Evolutionary conservation across 1,140 invertebrate genomes (phyloP).

Genomic region (Watersipora subatra): DNA sequence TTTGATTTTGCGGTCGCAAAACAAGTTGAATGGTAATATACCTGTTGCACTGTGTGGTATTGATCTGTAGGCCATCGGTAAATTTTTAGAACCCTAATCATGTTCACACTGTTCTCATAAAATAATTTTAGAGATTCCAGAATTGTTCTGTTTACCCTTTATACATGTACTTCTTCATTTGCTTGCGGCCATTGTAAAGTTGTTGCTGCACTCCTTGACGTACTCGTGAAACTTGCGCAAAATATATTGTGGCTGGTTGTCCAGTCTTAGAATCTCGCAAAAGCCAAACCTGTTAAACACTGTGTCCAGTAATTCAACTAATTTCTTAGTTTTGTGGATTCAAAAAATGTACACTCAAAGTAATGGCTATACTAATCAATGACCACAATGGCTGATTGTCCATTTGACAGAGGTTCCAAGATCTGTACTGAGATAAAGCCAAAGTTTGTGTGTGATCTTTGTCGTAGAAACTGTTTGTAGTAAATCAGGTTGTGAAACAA

Average conservation of each 20-base stretch:
- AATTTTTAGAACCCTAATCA: background rate
- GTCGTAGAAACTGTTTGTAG: background rate
- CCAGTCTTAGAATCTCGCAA: background rate
- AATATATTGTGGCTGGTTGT: background rate
- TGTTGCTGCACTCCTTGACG: background rate
- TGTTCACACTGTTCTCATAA: conserved; percentile 1
- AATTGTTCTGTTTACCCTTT: conserved; percentile 2
- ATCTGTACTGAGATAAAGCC: background rate
- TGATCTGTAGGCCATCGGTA: background rate
- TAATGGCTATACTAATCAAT: background rate
- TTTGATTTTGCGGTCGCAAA: background rate
- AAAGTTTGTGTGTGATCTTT: background rate
- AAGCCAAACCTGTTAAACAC: background rate
- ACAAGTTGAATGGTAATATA: background rate
- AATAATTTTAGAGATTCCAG: conserved; percentile 1
- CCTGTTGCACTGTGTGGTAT: background rate
- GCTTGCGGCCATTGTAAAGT: conserved; percentile 5
- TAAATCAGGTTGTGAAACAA: conserved; percentile 4
- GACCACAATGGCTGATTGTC: background rate
- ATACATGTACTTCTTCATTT: conserved; percentile 7
- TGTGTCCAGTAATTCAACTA: background rate
- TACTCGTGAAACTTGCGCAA: conserved; percentile 3
- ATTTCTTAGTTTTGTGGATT: background rate
- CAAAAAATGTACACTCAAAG: background rate
- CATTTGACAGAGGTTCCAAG: background rate